These are phyloP conservation scores for Tenthredo scrophulariae DNA, from an alignment of 2,888 invertebrate species.

Conservation along the genomic window DNA sequence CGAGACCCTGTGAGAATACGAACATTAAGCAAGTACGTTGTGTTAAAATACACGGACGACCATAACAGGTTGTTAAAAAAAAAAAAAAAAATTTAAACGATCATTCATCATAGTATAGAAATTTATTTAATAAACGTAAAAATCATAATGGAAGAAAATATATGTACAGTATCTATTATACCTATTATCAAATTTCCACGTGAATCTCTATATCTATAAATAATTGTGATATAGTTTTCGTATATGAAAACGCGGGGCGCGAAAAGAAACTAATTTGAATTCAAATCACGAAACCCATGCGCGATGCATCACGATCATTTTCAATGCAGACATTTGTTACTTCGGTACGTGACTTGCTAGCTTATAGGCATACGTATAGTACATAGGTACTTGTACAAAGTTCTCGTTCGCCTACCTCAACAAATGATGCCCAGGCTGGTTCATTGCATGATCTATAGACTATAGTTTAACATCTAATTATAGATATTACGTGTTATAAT, in stretches of 20 bases:
- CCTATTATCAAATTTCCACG: neutral
- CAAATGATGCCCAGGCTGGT: neutral
- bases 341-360: neutral
- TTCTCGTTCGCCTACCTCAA: neutral
- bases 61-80: neutral
- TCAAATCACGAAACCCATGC: neutral
- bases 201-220: neutral
- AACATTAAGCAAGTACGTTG: neutral
- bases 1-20: conserved; percentile 25
- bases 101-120: neutral
- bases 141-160: neutral
- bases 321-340: conserved; percentile 3
- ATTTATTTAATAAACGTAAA: neutral
- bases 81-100: neutral
- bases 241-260: neutral
- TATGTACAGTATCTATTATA: neutral
- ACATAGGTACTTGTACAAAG: neutral
- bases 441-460: neutral
- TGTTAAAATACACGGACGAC: neutral
- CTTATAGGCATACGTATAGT: neutral
- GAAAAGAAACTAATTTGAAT: neutral
- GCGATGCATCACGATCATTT: neutral
- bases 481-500: conserved; percentile 4
- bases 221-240: neutral
- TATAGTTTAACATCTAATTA: neutral